phyloP scores from a whole-genome alignment of 1,140 invertebrate species.

The Eurytemora carolleeae region DNA sequence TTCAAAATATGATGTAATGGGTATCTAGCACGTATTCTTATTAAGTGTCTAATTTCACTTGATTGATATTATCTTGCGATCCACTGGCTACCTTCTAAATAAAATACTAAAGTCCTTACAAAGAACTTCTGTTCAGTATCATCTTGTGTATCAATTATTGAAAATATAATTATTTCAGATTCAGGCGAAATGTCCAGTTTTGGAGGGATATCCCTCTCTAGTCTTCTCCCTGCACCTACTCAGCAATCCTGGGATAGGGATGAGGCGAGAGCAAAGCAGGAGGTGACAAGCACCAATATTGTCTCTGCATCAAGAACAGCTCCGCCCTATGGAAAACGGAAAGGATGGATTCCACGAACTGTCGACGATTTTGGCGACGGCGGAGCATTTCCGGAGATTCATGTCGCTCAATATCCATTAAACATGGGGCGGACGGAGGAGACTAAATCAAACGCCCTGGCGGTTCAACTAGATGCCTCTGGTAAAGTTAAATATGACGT shows the following conservation, averaged over 20 bases:
- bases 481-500: slow-evolving; percentile 94
- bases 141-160: no score
- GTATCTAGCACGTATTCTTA: no score
- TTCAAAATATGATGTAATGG: no score
- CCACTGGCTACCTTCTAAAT: no score
- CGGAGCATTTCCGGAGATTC: slow-evolving; percentile 94
- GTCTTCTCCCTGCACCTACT: slow-evolving; percentile 56
- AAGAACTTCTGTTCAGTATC: no score
- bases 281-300: slow-evolving; percentile 37
- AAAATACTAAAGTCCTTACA: no score
- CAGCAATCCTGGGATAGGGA: slow-evolving; percentile 69
- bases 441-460: slow-evolving; percentile 57
- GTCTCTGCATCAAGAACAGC: slow-evolving; percentile 62
- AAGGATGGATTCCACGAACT: slow-evolving; percentile 72
- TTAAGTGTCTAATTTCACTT: no score
- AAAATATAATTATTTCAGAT: no score
- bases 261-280: slow-evolving; percentile 37
- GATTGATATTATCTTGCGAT: no score
- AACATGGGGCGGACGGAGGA: slow-evolving; percentile 24
- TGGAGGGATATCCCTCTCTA: slow-evolving; percentile 25
- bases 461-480: slow-evolving; percentile 75
- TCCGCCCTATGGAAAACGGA: slow-evolving; percentile 88
- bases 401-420: slow-evolving; percentile 87
- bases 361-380: slow-evolving; percentile 69
- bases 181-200: background rate